Evolutionary conservation across 1,140 invertebrate genomes (phyloP).

Genomic region (Lucilia sericata): DNA sequence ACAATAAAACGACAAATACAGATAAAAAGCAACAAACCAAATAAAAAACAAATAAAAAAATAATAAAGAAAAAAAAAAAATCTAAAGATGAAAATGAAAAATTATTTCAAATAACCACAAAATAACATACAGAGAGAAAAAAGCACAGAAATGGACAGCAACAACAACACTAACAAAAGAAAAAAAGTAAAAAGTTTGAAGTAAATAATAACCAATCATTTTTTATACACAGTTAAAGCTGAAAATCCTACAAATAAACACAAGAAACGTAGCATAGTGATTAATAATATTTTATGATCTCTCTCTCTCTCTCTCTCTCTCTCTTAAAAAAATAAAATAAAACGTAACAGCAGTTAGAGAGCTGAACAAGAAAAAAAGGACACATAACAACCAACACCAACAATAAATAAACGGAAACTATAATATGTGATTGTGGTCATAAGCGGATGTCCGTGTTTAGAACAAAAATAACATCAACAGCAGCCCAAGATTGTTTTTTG

Average conservation of each 20-base stretch:
- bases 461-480: not conserved
- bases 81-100: conserved; percentile 34
- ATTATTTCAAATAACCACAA: conserved; percentile 38
- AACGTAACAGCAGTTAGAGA: too few species aligned
- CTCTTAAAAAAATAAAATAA: not conserved
- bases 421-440: conserved; percentile 41
- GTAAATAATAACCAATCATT: conserved; percentile 43
- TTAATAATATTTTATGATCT: conserved; percentile 40
- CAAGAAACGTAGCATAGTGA: conserved; percentile 18
- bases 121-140: too few species aligned
- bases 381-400: not conserved
- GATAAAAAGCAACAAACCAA: not conserved
- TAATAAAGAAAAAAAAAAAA: conserved; percentile 19
- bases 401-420: conserved; percentile 13
- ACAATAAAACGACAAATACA: conserved; percentile 30
- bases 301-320: too few species aligned
- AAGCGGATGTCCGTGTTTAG: conserved; percentile 19
- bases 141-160: not conserved
- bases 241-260: not conserved
- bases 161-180: not conserved
- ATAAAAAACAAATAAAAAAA: conserved; percentile 23
- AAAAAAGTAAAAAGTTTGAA: not conserved
- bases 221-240: not conserved
- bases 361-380: not conserved
- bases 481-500: not conserved